Percentiles rank a stretch among this genome's conserved stretches.
Evolutionary conservation across 2,113 vertebrate species (phyloP).

Genomic region (Carlito syrichta): DNA sequence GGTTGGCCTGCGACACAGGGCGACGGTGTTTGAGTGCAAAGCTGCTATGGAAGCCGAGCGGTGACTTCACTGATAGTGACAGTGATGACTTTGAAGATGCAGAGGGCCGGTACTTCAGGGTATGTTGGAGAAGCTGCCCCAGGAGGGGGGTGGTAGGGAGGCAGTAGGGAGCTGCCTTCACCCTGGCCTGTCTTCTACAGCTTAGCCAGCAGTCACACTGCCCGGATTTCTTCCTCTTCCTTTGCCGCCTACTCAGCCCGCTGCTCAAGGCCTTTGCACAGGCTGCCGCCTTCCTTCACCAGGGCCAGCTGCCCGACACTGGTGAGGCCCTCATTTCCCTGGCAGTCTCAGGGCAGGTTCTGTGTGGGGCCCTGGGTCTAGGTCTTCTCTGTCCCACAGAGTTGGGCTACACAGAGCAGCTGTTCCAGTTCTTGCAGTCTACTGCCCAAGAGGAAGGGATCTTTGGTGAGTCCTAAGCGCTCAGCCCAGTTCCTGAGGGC

Average conservation of each 20-base stretch:
- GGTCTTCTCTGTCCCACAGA: slow-evolving; percentile 71
- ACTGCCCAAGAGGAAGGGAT: slow-evolving; percentile 81
- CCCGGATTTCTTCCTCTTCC: slow-evolving; percentile 89
- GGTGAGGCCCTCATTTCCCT: slow-evolving; percentile 54
- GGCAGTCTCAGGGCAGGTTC: background rate
- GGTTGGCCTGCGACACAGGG: slow-evolving; percentile 83
- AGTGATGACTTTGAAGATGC: slow-evolving; percentile 82
- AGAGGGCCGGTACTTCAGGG: slow-evolving; percentile 86
- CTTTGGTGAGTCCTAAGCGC: slow-evolving; percentile 82
- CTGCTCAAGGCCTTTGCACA: slow-evolving; percentile 84
- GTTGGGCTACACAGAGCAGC: slow-evolving; percentile 76
- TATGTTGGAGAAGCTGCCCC: slow-evolving; percentile 31
- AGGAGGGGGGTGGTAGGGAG: background rate
- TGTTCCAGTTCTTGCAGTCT: slow-evolving; percentile 84
- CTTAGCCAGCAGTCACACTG: slow-evolving; percentile 85
- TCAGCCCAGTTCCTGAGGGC: background rate
- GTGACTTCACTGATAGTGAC: slow-evolving; percentile 86
- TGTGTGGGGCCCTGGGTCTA: no score
- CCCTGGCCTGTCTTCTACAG: slow-evolving; percentile 68
- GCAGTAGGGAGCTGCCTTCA: background rate
- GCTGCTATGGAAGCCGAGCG: slow-evolving; percentile 79
- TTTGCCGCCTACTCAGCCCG: slow-evolving; percentile 89
- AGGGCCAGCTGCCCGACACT: slow-evolving; percentile 61
- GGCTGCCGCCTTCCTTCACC: slow-evolving; percentile 79
- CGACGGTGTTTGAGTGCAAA: slow-evolving; percentile 51